phyloP scores from a whole-genome alignment of 2,113 vertebrate species.

The Lynx canadensis region DNA sequence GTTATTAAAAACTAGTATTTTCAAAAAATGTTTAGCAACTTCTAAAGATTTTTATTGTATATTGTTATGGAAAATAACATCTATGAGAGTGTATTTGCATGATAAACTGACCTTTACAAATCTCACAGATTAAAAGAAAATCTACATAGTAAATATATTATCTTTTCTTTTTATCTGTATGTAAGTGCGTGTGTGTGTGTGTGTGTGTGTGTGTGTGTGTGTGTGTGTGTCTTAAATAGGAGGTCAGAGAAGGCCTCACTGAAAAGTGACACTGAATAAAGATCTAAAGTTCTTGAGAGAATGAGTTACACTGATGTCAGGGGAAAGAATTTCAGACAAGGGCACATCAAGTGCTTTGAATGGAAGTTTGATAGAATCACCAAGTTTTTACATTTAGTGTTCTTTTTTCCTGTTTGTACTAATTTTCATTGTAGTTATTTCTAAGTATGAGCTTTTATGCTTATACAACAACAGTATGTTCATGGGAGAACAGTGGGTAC shows the following conservation, averaged over 20 bases:
- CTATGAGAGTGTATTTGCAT: not conserved
- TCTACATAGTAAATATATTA: not conserved
- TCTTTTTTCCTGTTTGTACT: not conserved
- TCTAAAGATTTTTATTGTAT: not conserved
- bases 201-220: not conserved
- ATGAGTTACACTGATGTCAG: not conserved
- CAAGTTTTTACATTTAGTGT: not conserved
- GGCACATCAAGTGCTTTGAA: not conserved
- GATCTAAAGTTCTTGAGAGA: not conserved
- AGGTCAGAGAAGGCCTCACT: not conserved
- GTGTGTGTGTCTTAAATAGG: not conserved
- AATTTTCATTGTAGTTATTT: not conserved
- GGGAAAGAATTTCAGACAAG: not conserved
- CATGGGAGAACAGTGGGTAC: not conserved
- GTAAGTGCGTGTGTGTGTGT: not conserved
- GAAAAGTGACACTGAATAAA: not conserved
- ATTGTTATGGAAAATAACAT: not conserved
- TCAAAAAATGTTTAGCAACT: not conserved
- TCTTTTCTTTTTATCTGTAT: not conserved
- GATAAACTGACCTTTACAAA: not conserved
- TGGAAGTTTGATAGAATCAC: not conserved
- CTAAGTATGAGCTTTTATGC: not conserved
- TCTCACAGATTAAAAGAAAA: not conserved
- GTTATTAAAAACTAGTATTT: not conserved
- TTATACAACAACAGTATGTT: not conserved